A percentile compares a stretch with the other conserved stretches of the same genome.
Evolutionary conservation across 2,113 vertebrate genomes (phyloP).

Genomic region (Triplophysa dalaica): DNA sequence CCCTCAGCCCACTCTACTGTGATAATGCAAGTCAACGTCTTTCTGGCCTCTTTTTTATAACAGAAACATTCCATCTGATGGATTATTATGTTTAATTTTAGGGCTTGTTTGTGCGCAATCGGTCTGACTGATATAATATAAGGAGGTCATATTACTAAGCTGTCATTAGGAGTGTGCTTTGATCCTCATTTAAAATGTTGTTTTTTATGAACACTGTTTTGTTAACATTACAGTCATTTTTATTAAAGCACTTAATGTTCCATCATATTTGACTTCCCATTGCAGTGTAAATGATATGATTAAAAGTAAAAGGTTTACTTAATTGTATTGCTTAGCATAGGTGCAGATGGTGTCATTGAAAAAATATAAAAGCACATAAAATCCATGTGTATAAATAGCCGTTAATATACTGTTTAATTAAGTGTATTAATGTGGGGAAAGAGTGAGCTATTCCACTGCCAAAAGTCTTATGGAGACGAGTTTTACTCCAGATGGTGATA

Average conservation of each 20-base stretch:
- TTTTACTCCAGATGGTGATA: too few species aligned
- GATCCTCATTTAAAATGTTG: not conserved
- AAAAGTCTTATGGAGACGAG: too few species aligned
- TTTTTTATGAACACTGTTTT: not conserved
- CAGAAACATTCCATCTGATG: not conserved
- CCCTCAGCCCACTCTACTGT: not conserved
- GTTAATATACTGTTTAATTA: too few species aligned
- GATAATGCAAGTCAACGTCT: not conserved
- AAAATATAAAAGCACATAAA: too few species aligned
- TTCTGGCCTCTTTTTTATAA: slow-evolving; percentile 10
- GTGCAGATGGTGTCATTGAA: too few species aligned
- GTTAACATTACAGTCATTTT: slow-evolving; percentile 4
- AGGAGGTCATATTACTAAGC: slow-evolving; percentile 5
- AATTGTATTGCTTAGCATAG: too few species aligned
- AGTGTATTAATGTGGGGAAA: too few species aligned
- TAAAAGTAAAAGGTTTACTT: too few species aligned
- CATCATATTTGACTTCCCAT: not conserved
- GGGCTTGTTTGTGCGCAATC: not conserved
- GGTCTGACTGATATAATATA: not conserved
- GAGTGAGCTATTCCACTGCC: too few species aligned
- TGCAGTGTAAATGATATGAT: not conserved
- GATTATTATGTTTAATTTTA: slow-evolving; percentile 14
- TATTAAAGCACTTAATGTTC: not conserved
- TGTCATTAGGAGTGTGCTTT: not conserved
- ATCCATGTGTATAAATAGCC: too few species aligned